Conservation (phyloP, 1,140 invertebrate species). For the Drosophila jambulina region DNA sequence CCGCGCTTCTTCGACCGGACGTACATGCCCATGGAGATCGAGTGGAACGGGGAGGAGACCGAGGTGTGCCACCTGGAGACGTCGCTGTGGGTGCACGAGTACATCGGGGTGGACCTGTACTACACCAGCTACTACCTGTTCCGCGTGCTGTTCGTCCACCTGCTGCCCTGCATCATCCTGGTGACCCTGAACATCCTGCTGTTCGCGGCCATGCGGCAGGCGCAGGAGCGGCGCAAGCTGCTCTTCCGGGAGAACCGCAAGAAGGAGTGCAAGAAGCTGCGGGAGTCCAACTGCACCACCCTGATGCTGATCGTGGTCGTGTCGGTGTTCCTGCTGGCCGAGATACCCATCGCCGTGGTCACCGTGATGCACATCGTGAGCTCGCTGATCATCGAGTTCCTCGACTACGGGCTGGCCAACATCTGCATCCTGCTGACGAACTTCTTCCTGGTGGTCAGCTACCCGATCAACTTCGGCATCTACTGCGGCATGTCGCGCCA, state of each 20-base stretch:
- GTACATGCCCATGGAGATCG: conserved; percentile 85
- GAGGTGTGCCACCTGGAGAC: conserved; percentile 87
- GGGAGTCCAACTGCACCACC: conserved; percentile 96
- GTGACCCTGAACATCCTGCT: conserved; percentile 95
- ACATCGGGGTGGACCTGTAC: conserved; percentile 89
- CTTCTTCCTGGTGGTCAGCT: conserved; percentile 95
- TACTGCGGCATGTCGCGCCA: conserved; percentile 98
- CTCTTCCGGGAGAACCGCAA: conserved; percentile 94
- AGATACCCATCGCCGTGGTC: conserved; percentile 95
- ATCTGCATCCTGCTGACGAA: conserved; percentile 94
- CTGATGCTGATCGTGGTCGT: conserved; percentile 98
- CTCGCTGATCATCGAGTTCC: conserved; percentile 89
- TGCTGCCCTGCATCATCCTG: conserved; percentile 94
- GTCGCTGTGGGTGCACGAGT: conserved; percentile 89
- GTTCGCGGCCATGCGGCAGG: conserved; percentile 93
- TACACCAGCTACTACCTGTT: conserved; percentile 94
- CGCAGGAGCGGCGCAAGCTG: conserved; percentile 92
- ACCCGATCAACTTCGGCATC: conserved; percentile 97
- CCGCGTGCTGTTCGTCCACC: conserved; percentile 95
- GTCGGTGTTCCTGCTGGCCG: conserved; percentile 95
- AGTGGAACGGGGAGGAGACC: conserved; percentile 88
- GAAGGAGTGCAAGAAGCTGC: conserved; percentile 92
- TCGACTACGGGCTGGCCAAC: conserved; percentile 93
- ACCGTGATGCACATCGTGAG: conserved; percentile 94
- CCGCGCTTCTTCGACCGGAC: conserved; percentile 90